Evolutionary conservation across 1,140 invertebrate genomes (phyloP).

Genomic region (Drosophila kurseongensis): DNA sequence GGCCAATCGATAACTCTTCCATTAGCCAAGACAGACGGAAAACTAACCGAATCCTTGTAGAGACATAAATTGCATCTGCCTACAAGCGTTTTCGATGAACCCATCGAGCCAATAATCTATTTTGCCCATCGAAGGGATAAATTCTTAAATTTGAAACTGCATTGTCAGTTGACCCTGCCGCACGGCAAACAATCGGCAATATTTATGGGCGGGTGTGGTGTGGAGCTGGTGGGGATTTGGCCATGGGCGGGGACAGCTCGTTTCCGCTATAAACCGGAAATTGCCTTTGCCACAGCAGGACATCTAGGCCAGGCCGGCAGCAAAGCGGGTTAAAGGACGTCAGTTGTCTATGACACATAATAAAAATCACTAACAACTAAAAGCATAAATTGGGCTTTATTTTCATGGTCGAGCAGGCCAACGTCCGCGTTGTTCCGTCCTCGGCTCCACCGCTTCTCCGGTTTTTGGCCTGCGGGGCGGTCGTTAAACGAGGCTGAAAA

Average conservation of each 20-base stretch:
- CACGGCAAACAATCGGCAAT: constrained; percentile 33
- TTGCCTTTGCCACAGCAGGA: constrained; percentile 60
- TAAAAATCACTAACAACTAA: constrained; percentile 83
- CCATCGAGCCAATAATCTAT: constrained; percentile 43
- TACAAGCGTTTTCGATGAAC: constrained; percentile 23
- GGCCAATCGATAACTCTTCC: not conserved
- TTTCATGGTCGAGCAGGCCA: constrained; percentile 70
- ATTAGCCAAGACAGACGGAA: constrained; percentile 5
- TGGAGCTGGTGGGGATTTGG: constrained; percentile 11
- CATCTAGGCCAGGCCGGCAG: constrained; percentile 19
- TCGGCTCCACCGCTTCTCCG: constrained; percentile 2
- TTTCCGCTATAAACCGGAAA: constrained; percentile 80
- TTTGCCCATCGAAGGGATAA: constrained; percentile 32
- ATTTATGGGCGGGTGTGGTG: constrained; percentile 32
- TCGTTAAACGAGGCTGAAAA: constrained; percentile 71
- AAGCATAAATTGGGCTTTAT: constrained; percentile 82
- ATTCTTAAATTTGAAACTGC: constrained; percentile 63
- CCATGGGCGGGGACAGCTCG: constrained; percentile 35
- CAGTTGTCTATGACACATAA: constrained; percentile 78
- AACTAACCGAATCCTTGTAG: constrained; percentile 2
- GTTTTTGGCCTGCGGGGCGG: constrained; percentile 27
- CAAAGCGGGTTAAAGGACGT: constrained; percentile 13
- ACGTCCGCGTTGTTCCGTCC: constrained; percentile 23
- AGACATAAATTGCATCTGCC: constrained; percentile 41
- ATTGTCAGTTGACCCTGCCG: constrained; percentile 44